Evolutionary conservation across 2,888 invertebrate species (phyloP).

Genomic region (Rhingia campestris): DNA sequence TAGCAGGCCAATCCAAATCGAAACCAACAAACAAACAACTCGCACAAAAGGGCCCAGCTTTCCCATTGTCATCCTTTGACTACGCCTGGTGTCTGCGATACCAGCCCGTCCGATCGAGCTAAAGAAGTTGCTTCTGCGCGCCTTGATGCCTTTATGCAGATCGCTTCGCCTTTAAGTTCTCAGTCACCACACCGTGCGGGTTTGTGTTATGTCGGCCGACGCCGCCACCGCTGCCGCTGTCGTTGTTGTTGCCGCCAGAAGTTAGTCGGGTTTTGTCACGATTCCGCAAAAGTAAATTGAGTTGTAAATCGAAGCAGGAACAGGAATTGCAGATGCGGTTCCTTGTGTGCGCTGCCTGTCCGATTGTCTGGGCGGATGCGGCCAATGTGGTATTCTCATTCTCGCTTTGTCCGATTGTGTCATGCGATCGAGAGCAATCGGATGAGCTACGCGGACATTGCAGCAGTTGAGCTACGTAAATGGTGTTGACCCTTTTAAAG

Average conservation of each 20-base stretch:
- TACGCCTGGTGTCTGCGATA: slow-evolving; percentile 6
- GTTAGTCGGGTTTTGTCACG: slow-evolving; percentile 70
- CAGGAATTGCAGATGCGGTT: slow-evolving; percentile 48
- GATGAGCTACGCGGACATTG: slow-evolving; percentile 24
- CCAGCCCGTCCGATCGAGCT: slow-evolving; percentile 14
- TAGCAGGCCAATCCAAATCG: neutral
- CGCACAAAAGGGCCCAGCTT: slow-evolving; percentile 48
- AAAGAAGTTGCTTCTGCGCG: slow-evolving; percentile 55
- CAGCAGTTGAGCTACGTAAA: slow-evolving; percentile 23
- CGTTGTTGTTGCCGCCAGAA: slow-evolving; percentile 31
- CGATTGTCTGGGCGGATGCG: slow-evolving; percentile 28
- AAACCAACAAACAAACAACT: slow-evolving; percentile 41
- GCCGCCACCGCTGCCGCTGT: neutral
- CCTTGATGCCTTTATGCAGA: slow-evolving; percentile 63
- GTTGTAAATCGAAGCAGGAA: slow-evolving; percentile 71
- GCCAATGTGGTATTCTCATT: slow-evolving; percentile 57
- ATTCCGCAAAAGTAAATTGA: slow-evolving; percentile 67
- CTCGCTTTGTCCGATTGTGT: slow-evolving; percentile 50
- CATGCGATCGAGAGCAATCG: slow-evolving; percentile 65
- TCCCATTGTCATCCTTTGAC: slow-evolving; percentile 36
- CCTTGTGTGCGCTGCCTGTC: slow-evolving; percentile 19
- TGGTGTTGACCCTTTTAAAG: slow-evolving; percentile 36
- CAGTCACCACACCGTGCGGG: slow-evolving; percentile 1
- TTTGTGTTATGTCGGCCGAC: slow-evolving; percentile 15
- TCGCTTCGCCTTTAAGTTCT: slow-evolving; percentile 9